Percentiles rank a stretch among this genome's conserved stretches.
Evolutionary conservation across 2,797 vertebrate species (phyloP).

Genomic region (Sparus aurata): DNA sequence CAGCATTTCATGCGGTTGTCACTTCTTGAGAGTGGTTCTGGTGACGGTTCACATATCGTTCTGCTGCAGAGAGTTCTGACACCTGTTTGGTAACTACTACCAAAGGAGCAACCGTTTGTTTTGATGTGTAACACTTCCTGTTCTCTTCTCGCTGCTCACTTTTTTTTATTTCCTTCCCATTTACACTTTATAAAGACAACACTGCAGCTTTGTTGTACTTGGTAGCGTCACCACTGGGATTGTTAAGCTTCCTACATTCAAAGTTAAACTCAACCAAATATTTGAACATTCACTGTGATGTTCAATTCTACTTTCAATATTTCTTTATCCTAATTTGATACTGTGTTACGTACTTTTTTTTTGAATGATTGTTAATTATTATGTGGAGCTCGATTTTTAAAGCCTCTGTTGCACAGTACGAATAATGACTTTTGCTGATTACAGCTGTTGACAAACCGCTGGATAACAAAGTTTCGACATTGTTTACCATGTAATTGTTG

Average conservation of each 20-base stretch:
- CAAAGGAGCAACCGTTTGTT: constrained; percentile 21
- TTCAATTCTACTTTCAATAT: constrained; percentile 32
- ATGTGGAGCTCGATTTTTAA: constrained; percentile 2
- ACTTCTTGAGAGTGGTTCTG: neutral
- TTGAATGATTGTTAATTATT: constrained; percentile 27
- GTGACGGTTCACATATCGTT: constrained; percentile 6
- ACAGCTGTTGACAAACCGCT: constrained; percentile 5
- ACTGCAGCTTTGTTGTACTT: constrained; percentile 15
- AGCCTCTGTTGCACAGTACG: constrained; percentile 17
- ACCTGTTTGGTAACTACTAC: constrained; percentile 25
- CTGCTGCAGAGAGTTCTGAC: constrained; percentile 32
- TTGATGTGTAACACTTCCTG: constrained; percentile 22
- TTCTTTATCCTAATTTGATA: constrained; percentile 30
- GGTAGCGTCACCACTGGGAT: constrained; percentile 3
- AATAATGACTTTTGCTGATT: constrained; percentile 12
- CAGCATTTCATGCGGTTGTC: constrained; percentile 6
- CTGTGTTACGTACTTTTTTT: neutral
- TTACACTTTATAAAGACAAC: neutral
- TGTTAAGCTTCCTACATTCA: constrained; percentile 14
- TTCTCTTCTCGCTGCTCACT: constrained; percentile 1
- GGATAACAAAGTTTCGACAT: constrained; percentile 23
- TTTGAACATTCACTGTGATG: constrained; percentile 21
- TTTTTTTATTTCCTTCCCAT: neutral
- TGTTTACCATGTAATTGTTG: constrained; percentile 55
- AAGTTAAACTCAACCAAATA: constrained; percentile 35